Conservation (phyloP, 2,113 vertebrate genomes). For the Lophura nycthemera region DNA sequence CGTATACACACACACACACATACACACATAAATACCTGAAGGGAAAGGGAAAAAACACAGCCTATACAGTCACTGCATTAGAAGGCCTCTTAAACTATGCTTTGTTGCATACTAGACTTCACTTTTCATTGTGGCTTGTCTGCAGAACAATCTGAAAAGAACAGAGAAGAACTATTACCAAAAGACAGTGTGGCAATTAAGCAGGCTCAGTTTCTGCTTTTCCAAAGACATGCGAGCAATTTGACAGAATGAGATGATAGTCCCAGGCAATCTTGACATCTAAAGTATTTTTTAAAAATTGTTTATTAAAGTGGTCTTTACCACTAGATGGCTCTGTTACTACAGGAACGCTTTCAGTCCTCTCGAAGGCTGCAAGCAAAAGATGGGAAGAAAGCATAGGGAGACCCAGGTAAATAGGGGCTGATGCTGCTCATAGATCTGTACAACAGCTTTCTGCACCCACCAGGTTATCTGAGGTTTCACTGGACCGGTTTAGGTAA, state of each 20-base stretch:
- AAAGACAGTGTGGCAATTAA: neutral
- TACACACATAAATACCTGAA: neutral
- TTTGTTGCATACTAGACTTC: neutral
- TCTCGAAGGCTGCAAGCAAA: neutral
- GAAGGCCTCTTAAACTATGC: neutral
- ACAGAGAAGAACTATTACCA: neutral
- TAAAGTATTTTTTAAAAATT: neutral
- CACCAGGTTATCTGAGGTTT: neutral
- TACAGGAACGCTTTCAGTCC: neutral
- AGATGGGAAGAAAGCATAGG: neutral
- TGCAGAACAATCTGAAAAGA: neutral
- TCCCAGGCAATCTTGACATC: neutral
- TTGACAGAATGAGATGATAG: neutral
- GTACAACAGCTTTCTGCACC: neutral
- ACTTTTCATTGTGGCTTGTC: neutral
- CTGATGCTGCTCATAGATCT: neutral
- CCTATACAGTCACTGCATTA: neutral
- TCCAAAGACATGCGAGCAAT: neutral
- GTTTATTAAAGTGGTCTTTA: neutral
- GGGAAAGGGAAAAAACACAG: neutral
- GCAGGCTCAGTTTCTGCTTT: neutral
- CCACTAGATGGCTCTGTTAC: conserved; percentile 71
- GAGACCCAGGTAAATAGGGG: neutral
- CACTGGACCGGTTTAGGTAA: neutral
- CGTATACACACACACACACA: neutral